Base-by-base conservation (phyloP, 2,888 invertebrate genomes). In the Sinelater perroti region DNA sequence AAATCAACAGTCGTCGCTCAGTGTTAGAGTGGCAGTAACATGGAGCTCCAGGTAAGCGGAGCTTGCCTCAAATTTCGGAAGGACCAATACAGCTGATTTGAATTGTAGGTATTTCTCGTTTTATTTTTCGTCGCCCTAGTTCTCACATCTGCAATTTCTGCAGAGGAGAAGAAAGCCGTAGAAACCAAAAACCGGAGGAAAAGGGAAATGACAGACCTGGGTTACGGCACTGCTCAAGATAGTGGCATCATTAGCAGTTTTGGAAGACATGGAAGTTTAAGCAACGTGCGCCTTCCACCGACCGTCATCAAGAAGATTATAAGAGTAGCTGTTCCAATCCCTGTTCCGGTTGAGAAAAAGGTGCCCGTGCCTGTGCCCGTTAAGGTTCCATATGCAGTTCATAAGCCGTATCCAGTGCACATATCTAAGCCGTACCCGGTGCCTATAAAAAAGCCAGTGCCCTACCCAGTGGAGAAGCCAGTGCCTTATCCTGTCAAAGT, bases 391-490 rank as follows among this genome's bases (percentile, higher is more conserved):
- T 79, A 81, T 26, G 81, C 82, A 45, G 81, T 83, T 21, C 80
- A 81, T 63, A 79, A 78, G 60, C 80, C 80, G 7, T 77, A 77
- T 61, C 75, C 79, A 31, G 76, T 77, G 14, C 72, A 70, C 54
- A 75, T 85, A 1, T 81, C 81, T 1, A 80, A 80, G 18, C 83
- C 84, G 1, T 72, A 75, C 56, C 75, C 76, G 55, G 81, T 84
- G 0, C 74, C 80, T 1, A 81, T 84, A 0, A 81, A 82, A 61
- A 75, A 81, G 45, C 82, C 81, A 7, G 79, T 81, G 21, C 78
- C 81, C 1, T 77, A 78, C 26, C 82, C 79, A 0, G 81, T 83
- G 1, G 76, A 81, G 5, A 83, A 83, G 61, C 80, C 80, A 0
- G 82, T 82, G 0, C 82, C 70, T 33, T 67, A 67, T 33, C 76